Conservation (phyloP, 2,797 vertebrate species). For the Sus cebifrons region DNA sequence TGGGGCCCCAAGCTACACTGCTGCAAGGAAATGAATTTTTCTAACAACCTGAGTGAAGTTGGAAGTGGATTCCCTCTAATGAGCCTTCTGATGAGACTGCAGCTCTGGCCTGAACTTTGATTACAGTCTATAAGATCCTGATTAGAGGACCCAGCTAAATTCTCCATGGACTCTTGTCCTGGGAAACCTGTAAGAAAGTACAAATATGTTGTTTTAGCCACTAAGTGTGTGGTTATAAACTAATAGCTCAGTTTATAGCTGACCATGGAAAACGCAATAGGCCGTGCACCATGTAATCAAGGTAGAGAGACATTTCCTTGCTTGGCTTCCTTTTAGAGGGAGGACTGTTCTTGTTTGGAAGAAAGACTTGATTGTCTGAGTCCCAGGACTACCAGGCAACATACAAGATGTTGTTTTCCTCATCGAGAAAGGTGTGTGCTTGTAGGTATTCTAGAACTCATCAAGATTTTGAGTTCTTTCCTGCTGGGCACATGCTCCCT, state of each 20-base stretch:
- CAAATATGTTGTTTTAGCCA: not conserved
- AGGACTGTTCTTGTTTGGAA: not conserved
- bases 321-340: conserved; percentile 28
- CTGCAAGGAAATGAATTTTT: conserved; percentile 7
- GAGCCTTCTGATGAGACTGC: not conserved
- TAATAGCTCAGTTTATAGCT: not conserved
- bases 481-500: not conserved
- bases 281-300: not conserved
- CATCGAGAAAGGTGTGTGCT: not conserved
- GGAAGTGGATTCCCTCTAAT: not conserved
- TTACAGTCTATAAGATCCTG: not conserved
- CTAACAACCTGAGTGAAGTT: not conserved
- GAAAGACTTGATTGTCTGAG: not conserved
- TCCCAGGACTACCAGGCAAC: not conserved
- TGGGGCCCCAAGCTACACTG: not conserved
- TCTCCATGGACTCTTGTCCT: not conserved
- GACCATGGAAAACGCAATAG: not conserved
- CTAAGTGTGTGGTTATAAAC: not conserved
- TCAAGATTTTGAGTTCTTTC: not conserved
- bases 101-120: not conserved
- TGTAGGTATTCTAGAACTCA: not conserved
- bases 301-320: not conserved
- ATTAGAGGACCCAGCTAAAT: conserved; percentile 19
- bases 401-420: not conserved
- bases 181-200: not conserved